phyloP scores from a whole-genome alignment of 2,797 vertebrate genomes.

The Cynopterus sphinx region DNA sequence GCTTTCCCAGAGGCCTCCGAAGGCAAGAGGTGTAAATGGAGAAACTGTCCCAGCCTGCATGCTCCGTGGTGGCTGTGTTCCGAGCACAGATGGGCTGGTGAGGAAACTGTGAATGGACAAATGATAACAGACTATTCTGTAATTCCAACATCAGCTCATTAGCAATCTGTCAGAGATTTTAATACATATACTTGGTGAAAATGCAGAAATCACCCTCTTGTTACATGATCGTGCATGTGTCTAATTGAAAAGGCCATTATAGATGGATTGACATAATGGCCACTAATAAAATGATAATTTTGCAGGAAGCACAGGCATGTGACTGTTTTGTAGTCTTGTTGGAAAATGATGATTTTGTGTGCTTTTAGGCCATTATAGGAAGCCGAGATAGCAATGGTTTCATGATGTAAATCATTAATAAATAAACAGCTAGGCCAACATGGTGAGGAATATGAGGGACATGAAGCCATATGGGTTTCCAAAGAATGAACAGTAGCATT shows the following conservation, averaged over 20 bases:
- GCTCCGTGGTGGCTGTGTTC: slow-evolving; percentile 51
- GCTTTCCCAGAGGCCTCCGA: slow-evolving; percentile 85
- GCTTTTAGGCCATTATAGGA: slow-evolving; percentile 2
- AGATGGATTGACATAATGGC: neutral
- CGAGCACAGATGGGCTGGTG: slow-evolving; percentile 87
- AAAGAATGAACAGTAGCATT: neutral
- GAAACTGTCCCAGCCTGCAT: slow-evolving; percentile 81
- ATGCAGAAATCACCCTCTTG: slow-evolving; percentile 79
- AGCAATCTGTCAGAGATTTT: slow-evolving; percentile 91
- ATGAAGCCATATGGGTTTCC: neutral
- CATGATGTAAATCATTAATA: slow-evolving; percentile 42
- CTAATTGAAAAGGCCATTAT: slow-evolving; percentile 70
- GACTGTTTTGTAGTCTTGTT: neutral
- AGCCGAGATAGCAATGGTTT: slow-evolving; percentile 42
- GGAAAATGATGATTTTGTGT: slow-evolving; percentile 30
- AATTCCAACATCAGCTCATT: slow-evolving; percentile 90
- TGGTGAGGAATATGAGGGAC: neutral
- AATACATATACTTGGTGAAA: slow-evolving; percentile 84
- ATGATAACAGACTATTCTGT: slow-evolving; percentile 87
- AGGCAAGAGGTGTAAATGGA: slow-evolving; percentile 87
- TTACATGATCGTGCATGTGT: slow-evolving; percentile 66
- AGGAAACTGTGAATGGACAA: slow-evolving; percentile 92
- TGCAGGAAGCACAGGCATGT: neutral
- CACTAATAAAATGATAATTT: slow-evolving; percentile 9
- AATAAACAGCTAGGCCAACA: neutral